phyloP scores from a whole-genome alignment of 2,113 vertebrate genomes.

The Rhizomys pruinosus region DNA sequence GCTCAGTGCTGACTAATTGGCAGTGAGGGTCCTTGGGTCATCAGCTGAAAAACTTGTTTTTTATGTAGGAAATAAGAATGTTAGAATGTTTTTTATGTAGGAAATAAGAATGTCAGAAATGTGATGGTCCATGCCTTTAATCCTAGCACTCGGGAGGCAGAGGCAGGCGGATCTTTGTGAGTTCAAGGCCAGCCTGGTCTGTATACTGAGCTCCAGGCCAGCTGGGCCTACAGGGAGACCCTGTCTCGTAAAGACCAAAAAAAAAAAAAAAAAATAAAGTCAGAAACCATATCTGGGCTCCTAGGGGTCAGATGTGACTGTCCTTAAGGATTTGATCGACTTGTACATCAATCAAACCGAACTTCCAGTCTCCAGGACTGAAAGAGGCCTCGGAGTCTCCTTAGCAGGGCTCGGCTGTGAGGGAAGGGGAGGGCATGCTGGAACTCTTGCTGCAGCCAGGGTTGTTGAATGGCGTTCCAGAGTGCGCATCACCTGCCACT shows the following conservation, averaged over 20 bases:
- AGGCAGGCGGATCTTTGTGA: too few species aligned
- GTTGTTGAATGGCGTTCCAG: background rate
- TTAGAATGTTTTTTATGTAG: too few species aligned
- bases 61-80: conserved; percentile 39
- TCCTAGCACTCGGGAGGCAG: too few species aligned
- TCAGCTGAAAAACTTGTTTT: background rate
- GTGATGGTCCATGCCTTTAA: too few species aligned
- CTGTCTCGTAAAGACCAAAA: too few species aligned
- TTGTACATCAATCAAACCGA: conserved; percentile 38
- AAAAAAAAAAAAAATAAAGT: too few species aligned
- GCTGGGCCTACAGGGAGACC: too few species aligned
- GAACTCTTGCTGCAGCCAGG: background rate
- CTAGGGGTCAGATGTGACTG: background rate
- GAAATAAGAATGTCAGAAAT: too few species aligned
- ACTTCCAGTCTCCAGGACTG: conserved; percentile 1
- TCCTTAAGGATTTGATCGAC: background rate
- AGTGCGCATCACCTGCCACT: background rate
- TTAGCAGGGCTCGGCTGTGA: background rate
- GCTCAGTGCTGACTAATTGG: conserved; percentile 37
- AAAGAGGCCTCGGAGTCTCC: background rate
- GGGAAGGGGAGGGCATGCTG: background rate
- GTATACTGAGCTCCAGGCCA: too few species aligned
- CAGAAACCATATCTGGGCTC: background rate
- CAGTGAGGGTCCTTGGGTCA: conserved; percentile 23
- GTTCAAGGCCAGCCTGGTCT: too few species aligned